Conservation (phyloP, 2,797 vertebrate species). For the Emys orbicularis region DNA sequence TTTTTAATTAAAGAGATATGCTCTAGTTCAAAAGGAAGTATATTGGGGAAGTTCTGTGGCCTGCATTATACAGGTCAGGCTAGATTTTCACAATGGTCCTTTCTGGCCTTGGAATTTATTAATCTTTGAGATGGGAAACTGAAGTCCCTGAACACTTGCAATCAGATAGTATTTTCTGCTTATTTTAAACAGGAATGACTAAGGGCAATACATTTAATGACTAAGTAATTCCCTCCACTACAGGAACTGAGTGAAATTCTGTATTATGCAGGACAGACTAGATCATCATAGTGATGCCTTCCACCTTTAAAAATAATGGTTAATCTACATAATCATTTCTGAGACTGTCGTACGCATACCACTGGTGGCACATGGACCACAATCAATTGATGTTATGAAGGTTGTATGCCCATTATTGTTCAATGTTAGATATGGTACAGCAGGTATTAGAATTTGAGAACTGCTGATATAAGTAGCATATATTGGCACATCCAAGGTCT, state of each 20-base stretch:
- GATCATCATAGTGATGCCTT: neutral
- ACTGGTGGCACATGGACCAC: neutral
- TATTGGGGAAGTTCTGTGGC: too few species aligned
- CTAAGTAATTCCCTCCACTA: neutral
- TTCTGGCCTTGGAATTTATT: neutral
- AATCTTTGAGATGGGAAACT: neutral
- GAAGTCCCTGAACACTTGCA: neutral
- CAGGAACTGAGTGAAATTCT: neutral
- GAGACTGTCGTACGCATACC: neutral
- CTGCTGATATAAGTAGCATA: neutral
- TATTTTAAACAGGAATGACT: neutral
- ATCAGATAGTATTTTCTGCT: neutral
- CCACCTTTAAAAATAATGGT: neutral
- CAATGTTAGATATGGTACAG: neutral
- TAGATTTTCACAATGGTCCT: too few species aligned
- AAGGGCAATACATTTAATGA: neutral
- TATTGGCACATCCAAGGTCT: neutral
- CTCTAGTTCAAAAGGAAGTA: too few species aligned
- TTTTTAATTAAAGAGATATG: too few species aligned
- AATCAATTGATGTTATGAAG: neutral
- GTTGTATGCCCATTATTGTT: neutral
- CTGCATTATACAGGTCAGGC: too few species aligned
- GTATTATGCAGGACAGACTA: neutral
- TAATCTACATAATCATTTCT: neutral
- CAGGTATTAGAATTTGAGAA: neutral